Conservation (phyloP, 2,888 invertebrate species). For the Ochropleura plecta region DNA sequence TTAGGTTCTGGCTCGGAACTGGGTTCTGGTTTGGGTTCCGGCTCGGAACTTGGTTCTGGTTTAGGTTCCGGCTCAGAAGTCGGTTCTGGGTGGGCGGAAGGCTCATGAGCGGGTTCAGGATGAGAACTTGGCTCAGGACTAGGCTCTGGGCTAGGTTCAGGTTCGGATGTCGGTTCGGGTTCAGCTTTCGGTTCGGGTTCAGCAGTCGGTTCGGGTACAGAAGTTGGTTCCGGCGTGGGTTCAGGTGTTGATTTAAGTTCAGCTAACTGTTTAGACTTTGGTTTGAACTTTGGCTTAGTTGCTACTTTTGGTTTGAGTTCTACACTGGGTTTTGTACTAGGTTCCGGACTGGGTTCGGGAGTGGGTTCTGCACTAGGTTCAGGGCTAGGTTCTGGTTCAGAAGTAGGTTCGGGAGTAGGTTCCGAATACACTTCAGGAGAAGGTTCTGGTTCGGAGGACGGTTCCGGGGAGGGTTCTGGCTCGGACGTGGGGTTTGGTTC, state of each 20-base stretch:
- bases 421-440: slow-evolving; percentile 65
- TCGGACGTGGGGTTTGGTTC: slow-evolving; percentile 72
- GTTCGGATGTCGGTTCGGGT: slow-evolving; percentile 67
- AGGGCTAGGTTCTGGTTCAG: slow-evolving; percentile 5
- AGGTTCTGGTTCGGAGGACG: slow-evolving; percentile 8
- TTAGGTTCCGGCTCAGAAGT: slow-evolving; percentile 73
- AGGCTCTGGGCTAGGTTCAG: slow-evolving; percentile 83
- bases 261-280: slow-evolving; percentile 79
- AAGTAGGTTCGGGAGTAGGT: slow-evolving; percentile 66
- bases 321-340: slow-evolving; percentile 71
- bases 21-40: slow-evolving; percentile 74
- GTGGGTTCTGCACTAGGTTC: slow-evolving; percentile 16
- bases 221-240: slow-evolving; percentile 71
- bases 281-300: slow-evolving; percentile 72
- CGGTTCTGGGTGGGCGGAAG: slow-evolving; percentile 67
- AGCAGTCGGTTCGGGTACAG: slow-evolving; percentile 72
- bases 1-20: slow-evolving; percentile 74
- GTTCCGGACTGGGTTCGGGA: slow-evolving; percentile 40
- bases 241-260: slow-evolving; percentile 72
- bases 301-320: slow-evolving; percentile 78
- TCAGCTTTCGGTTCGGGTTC: slow-evolving; percentile 66
- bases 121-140: slow-evolving; percentile 61
- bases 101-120: slow-evolving; percentile 62
- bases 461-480: slow-evolving; percentile 23
- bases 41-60: slow-evolving; percentile 76